Conservation (phyloP, 2,797 vertebrate species). For the Hirundo rustica region DNA sequence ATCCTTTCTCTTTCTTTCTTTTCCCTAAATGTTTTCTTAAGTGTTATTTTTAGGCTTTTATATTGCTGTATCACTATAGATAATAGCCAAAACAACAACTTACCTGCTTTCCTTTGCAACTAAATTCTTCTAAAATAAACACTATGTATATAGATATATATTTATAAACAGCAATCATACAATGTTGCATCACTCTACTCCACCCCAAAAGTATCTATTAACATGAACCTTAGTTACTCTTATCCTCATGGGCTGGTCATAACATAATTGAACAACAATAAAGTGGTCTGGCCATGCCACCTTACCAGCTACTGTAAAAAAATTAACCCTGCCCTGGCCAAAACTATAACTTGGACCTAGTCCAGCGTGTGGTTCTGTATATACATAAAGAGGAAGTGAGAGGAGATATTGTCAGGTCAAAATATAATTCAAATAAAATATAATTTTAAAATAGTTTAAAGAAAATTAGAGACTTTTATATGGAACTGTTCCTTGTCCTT, state of each 20-base stretch:
- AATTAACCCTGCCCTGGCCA: neutral
- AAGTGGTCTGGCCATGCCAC: neutral
- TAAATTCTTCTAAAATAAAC: neutral
- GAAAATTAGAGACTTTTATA: neutral
- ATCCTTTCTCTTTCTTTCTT: neutral
- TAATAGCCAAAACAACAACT: neutral
- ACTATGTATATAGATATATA: too few species aligned
- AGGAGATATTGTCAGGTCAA: neutral
- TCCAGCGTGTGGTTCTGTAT: neutral
- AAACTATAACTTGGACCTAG: neutral
- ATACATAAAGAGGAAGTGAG: neutral
- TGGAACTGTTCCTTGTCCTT: neutral
- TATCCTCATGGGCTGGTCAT: neutral
- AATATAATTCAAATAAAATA: neutral
- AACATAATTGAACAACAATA: neutral
- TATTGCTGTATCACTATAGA: neutral
- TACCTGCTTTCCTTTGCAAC: neutral
- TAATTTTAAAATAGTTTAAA: neutral
- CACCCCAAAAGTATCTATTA: neutral
- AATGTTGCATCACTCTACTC: neutral
- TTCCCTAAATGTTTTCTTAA: neutral
- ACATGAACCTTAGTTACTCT: neutral
- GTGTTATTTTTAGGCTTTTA: neutral
- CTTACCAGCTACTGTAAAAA: neutral
- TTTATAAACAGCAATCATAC: fast-evolving